These are phyloP conservation scores for Amphibalanus amphitrite DNA, from an alignment of 1,140 invertebrate species.

Conservation along the genomic window DNA sequence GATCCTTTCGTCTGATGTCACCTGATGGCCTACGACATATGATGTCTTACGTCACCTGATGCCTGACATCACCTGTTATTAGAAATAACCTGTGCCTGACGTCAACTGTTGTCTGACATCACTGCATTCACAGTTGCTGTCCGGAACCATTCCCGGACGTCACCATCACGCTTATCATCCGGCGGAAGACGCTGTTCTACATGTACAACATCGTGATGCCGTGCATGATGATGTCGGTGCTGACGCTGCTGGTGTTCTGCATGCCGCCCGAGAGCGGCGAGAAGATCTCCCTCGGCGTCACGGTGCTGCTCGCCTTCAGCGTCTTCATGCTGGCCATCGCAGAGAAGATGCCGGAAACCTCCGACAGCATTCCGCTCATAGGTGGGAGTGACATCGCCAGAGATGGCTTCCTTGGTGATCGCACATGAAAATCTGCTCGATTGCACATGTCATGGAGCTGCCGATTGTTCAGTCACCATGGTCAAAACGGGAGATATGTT, in stretches of 20 bases:
- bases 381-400: too few relatives aligned
- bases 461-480: too few relatives aligned
- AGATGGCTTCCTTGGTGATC: too few relatives aligned
- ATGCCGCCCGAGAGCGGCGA: conserved; percentile 39
- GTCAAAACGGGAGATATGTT: too few relatives aligned
- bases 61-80: too few relatives aligned
- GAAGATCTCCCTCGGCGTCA: conserved; percentile 38
- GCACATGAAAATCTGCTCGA: too few relatives aligned
- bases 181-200: conserved; percentile 28
- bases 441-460: too few relatives aligned
- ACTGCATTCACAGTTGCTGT: conserved; percentile 32
- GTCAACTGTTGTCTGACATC: too few relatives aligned
- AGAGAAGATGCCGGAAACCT: conserved; percentile 40
- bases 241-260: conserved; percentile 39
- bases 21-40: too few relatives aligned
- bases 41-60: too few relatives aligned
- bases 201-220: conserved; percentile 38
- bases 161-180: conserved; percentile 31
- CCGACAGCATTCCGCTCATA: conserved; percentile 38
- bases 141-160: conserved; percentile 38
- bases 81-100: too few relatives aligned
- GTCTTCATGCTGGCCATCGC: conserved; percentile 40
- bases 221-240: conserved; percentile 37
- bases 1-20: too few relatives aligned
- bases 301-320: conserved; percentile 37